Conservation (phyloP, 2,888 invertebrate species). For the Acrobasis suavella region DNA sequence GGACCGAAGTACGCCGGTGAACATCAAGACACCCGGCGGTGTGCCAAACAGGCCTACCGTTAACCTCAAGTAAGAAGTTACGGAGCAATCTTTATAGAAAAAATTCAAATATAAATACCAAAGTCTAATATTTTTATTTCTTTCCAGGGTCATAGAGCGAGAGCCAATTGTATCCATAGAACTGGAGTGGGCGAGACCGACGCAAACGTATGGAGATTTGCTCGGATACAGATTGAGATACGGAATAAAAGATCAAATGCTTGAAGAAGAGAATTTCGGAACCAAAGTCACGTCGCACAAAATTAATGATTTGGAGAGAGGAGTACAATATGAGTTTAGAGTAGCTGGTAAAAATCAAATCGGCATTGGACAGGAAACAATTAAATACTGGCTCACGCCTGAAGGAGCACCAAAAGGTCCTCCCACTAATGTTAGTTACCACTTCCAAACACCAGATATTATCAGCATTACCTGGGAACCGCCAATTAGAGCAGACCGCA, state of each 20-base stretch:
- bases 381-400: conserved; percentile 95
- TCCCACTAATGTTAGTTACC: conserved; percentile 91
- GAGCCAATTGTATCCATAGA: conserved; percentile 95
- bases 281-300: conserved; percentile 86
- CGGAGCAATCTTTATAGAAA: conserved; percentile 25
- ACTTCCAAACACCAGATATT: conserved; percentile 96
- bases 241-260: conserved; percentile 91
- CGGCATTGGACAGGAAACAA: conserved; percentile 96
- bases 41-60: conserved; percentile 93
- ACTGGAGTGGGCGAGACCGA: conserved; percentile 95
- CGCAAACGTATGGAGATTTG: conserved; percentile 93
- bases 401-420: conserved; percentile 96
- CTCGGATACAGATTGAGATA: conserved; percentile 93
- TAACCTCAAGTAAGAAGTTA: conserved; percentile 86
- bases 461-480: conserved; percentile 95
- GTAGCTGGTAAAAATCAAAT: conserved; percentile 98
- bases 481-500: conserved; percentile 93
- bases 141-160: conserved; percentile 89
- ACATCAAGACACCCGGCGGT: conserved; percentile 95
- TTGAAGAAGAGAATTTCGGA: conserved; percentile 88
- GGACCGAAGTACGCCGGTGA: conserved; percentile 92
- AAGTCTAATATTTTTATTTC: conserved; percentile 30
- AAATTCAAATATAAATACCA: background rate
- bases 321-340: conserved; percentile 97
- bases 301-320: conserved; percentile 92